These are phyloP conservation scores for Lutjanus campechanus DNA, from an alignment of 2,797 vertebrate genomes.

Conservation along the genomic window DNA sequence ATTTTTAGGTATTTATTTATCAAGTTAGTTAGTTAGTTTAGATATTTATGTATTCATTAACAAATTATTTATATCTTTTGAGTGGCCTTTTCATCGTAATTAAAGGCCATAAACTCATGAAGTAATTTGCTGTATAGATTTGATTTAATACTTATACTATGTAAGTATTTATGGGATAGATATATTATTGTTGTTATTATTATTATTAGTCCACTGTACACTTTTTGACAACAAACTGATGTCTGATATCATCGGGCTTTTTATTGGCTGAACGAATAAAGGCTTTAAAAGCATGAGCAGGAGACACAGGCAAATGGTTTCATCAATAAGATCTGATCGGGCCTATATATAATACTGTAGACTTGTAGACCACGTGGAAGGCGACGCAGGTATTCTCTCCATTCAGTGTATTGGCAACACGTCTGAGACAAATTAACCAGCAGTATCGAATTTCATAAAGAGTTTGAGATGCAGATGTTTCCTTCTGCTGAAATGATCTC, in stretches of 20 bases:
- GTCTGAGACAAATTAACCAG: constrained; percentile 48
- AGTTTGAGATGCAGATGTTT: constrained; percentile 20
- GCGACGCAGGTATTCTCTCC: constrained; percentile 13
- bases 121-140: neutral
- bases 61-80: neutral
- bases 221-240: constrained; percentile 15
- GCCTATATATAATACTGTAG: constrained; percentile 19
- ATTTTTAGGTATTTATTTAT: too few relatives aligned
- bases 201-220: neutral
- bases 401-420: constrained; percentile 57
- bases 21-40: neutral
- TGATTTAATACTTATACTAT: neutral
- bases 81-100: neutral
- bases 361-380: neutral
- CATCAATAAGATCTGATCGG: constrained; percentile 76
- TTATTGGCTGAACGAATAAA: constrained; percentile 50
- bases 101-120: neutral
- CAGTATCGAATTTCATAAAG: constrained; percentile 42
- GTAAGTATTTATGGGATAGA: neutral
- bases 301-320: constrained; percentile 39
- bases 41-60: neutral
- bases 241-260: neutral
- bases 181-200: neutral
- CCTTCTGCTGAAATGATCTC: constrained; percentile 45
- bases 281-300: constrained; percentile 34